Base-by-base conservation (phyloP, 2,888 invertebrate genomes). In the Ophion slaviceki region DNA sequence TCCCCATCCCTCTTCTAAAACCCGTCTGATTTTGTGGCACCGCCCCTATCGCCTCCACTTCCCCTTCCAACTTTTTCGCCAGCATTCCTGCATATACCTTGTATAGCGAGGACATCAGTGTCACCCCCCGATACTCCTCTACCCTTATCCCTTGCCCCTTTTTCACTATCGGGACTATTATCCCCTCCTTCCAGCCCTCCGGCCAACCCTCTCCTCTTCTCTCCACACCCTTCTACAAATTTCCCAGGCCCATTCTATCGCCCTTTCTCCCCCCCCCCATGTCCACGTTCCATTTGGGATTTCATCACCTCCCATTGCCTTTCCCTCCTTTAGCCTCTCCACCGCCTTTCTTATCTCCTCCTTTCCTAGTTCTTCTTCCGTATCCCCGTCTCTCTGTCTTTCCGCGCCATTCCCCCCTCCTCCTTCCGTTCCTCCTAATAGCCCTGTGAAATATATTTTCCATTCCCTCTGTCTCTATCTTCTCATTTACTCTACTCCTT, bases 61-160 rank as follows among this genome's bases (percentile, higher is more conserved):
- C 59, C 17, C 59, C 14, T 57, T 72, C 45, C 17, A 64, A 2
- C 36, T 71, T 79, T 3, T 47, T 36, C 14, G 14, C n/a, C 24
- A 75, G n/a, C 7, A 80, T 11, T 14, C 53, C 20, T 32, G 81
- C 32, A 6, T 80, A 81, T 47, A 80, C 53, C 40, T 78, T 83
- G 14, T 82, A 87, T 11, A 24, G 45, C 14, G 78, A 11, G 14
- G 72, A 20, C 80, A 82, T 77, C 2, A 87, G 20, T 24, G 84
- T 78, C 17, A 82, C 71, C 3, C 82, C 82, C 24, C 80, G 86
- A 53, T 87, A 82, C 11, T 87, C 82, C 11, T 57, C 64, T 4
- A 67, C 74, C 11, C 40, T 66, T 36, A 7, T 36, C 36, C 36
- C 36, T 36, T 36, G 36, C 36, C 36, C 36, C 7, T 36, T 36